Evolutionary conservation across 2,797 vertebrate species (phyloP).

Genomic region (Percopsis omiscomaycus): DNA sequence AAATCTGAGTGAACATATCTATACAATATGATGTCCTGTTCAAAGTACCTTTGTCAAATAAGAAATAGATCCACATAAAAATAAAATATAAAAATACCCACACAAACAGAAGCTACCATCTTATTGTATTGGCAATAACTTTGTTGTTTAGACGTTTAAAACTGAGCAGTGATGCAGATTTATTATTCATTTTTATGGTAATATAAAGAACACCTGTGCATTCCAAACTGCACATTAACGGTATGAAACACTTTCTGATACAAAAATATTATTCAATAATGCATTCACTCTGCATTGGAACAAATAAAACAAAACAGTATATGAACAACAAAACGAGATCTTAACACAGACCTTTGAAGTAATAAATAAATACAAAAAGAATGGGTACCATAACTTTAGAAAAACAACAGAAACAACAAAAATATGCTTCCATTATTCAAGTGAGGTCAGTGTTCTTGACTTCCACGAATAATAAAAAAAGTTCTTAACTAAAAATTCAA

Average conservation of each 20-base stretch:
- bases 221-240: constrained; percentile 80
- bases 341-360: constrained; percentile 52
- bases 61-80: constrained; percentile 54
- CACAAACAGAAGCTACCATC: constrained; percentile 74
- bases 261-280: constrained; percentile 98
- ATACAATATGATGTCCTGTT: constrained; percentile 33
- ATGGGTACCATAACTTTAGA: constrained; percentile 54
- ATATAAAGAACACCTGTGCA: constrained; percentile 82
- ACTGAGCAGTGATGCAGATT: constrained; percentile 72
- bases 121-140: constrained; percentile 70
- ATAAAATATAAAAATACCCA: constrained; percentile 64
- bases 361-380: constrained; percentile 72
- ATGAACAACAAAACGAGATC: constrained; percentile 78
- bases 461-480: neutral
- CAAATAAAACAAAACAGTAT: constrained; percentile 76
- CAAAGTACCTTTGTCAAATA: constrained; percentile 52
- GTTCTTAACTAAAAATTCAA: constrained; percentile 22
- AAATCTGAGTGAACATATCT: constrained; percentile 51
- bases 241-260: constrained; percentile 87
- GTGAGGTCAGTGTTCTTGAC: constrained; percentile 1
- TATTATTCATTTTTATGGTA: constrained; percentile 81
- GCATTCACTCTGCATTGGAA: constrained; percentile 84
- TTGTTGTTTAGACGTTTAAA: constrained; percentile 59
- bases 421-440: constrained; percentile 65
- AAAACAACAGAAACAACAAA: constrained; percentile 58